Evolutionary conservation across 2,113 vertebrate species (phyloP), one percentile per base, ranked within the genome.

Genomic region (Aegotheles bennettii): DNA sequence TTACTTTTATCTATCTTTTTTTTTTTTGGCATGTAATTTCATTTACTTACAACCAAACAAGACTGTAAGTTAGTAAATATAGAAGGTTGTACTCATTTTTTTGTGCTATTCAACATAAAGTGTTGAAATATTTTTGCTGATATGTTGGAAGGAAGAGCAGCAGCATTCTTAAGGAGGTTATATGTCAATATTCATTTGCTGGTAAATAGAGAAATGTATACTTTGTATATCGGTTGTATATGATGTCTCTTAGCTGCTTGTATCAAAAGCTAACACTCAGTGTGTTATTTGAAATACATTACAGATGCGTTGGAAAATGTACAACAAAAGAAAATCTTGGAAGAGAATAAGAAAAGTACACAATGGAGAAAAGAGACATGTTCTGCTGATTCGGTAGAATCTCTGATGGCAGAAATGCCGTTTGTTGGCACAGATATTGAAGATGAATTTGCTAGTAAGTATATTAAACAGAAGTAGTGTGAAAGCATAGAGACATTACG

Each of bases 371-470:
- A 91, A 75, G 91, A 94, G 47, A 67, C 57, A 6, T 23, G 56
- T 94, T 89, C 95, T 84, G 73, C 80, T 13, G 93, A 95, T 63
- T 76, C 67, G 1, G 35, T 77, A 10, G 82, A 95, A 36, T 93
- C 51, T 71, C 91, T 98, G 60, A 97, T 98, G 97, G 96, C 96
- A 50, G 98, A 99, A 95, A 98, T 99, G 90, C 98, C 99, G 0
- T 98, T 99, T 97, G 95, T 97, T 7, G 95, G 96, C 89, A 93
- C 98, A 60, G 96, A 98, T 82, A 96, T 97, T 73, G 98, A 98
- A 97, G 98, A 98, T 73, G 98, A 98, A 53, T 94, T 96, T 70
- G 95, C 63, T 81, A 70, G 98, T 98, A 98, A 98, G 98, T 98
- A 85, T 50, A 56, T 77, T 60, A 36, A 68, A 61, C 21, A 50